Base-by-base conservation (phyloP, 2,113 vertebrate species). In the Procavia capensis region DNA sequence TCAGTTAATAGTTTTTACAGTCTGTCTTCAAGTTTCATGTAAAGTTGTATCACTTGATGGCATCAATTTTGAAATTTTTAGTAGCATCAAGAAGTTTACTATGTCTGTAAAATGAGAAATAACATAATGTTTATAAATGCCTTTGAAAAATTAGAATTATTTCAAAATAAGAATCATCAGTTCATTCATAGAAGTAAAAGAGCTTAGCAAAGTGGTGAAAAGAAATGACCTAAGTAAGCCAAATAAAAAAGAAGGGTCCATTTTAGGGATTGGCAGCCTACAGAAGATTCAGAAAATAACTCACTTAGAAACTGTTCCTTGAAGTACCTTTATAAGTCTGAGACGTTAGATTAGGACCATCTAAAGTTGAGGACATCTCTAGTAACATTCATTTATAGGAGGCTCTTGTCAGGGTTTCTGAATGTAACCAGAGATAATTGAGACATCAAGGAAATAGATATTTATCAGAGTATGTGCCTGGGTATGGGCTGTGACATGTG, bases 141-240 rank as follows among this genome's bases (percentile, higher is more conserved):
- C 70, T 27, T 16, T 29, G 7, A 75, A 76, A 61, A 45, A 66
- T n/a, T 85, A 43, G 14, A 95, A 25, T 91, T 94, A 76, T 43
- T 83, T 83, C 54, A 74, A 79, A 96, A 24, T 87, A 78, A 81
- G 9, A 92, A 63, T 66, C 22, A 3, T n/a, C 88, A 22, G 50
- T 66, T 95, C 96, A 34, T 90, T 93, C 16, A 6, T 45, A 89
- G n/a, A 94, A 88, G 79, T 57, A 80, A 93, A 11, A 47, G 66
- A 81, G 72, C 2, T 45, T 11, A 95, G 57, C 63, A 93, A 84
- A 87, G n/a, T 34, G 75, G 25, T 74, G 27, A 95, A 93, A 85
- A 6, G 5, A 34, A 85, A 83, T 50, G 10, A 3, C 22, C 41
- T 27, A 63, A 92, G 41, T n/a, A n/a, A 85, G 36, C 64, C 64